A percentile compares a stretch with the other conserved stretches of the same genome.
Conservation (phyloP, 2,113 vertebrate species). For the Epinephelus moara region DNA sequence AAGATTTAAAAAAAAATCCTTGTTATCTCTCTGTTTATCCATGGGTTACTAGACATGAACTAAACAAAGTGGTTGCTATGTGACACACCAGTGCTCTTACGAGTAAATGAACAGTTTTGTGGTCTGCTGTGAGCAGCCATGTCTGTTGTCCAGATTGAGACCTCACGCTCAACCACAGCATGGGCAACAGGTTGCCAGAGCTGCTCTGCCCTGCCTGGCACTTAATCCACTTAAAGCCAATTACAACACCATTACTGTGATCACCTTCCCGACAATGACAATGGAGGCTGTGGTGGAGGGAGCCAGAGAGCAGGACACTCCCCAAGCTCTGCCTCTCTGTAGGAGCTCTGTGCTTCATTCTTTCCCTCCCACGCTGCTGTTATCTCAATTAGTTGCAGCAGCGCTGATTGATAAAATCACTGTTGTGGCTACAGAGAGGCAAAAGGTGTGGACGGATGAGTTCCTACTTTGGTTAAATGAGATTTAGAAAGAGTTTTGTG, state of each 20-base stretch:
- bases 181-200: conserved; percentile 61
- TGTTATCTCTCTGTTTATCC: not conserved
- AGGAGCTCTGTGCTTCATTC: conserved; percentile 18
- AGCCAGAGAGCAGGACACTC: conserved; percentile 47
- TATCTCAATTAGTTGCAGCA: conserved; percentile 56
- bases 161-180: conserved; percentile 37
- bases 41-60: not conserved
- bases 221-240: conserved; percentile 85
- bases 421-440: conserved; percentile 66
- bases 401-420: conserved; percentile 65
- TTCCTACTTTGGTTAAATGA: conserved; percentile 60
- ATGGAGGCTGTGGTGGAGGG: conserved; percentile 46
- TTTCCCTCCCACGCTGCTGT: conserved; percentile 30
- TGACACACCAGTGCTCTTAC: not conserved
- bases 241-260: conserved; percentile 82
- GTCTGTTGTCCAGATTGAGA: conserved; percentile 71
- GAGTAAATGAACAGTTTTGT: not conserved
- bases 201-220: conserved; percentile 42
- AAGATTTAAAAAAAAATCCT: no score
- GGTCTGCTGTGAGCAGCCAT: not conserved
- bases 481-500: conserved; percentile 60
- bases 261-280: conserved; percentile 80
- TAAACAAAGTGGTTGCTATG: conserved; percentile 26
- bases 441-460: conserved; percentile 68
- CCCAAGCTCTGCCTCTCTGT: conserved; percentile 25